Conservation (phyloP, 2,113 vertebrate species). For the Sylvia atricapilla region DNA sequence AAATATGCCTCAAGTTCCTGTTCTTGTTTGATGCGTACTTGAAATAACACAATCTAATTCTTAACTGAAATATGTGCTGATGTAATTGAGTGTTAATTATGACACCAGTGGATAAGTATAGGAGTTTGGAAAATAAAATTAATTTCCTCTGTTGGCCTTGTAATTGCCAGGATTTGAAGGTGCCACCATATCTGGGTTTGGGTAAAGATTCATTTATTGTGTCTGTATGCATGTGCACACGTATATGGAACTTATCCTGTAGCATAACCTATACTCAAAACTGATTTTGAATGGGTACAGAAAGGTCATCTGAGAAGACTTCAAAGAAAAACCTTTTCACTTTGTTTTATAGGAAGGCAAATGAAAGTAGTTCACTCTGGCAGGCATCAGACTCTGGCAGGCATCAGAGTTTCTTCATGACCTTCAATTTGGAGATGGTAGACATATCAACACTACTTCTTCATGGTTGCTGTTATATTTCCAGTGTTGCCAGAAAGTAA, state of each 20-base stretch:
- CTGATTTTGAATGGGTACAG: not conserved
- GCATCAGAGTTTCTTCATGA: not conserved
- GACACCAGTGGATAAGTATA: not conserved
- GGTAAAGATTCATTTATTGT: not conserved
- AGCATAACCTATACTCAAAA: not conserved
- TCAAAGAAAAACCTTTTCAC: not conserved
- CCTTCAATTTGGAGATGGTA: not conserved
- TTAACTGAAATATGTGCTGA: not conserved
- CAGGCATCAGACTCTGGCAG: not conserved
- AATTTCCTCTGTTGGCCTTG: not conserved
- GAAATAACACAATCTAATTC: not conserved
- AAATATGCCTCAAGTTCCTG: not conserved
- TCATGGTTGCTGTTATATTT: not conserved
- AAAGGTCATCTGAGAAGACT: not conserved
- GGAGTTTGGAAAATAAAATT: not conserved
- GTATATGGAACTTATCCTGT: no score
- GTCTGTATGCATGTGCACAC: no score
- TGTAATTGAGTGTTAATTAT: not conserved
- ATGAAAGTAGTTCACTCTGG: not conserved
- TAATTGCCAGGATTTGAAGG: not conserved
- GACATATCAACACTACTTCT: fast-evolving
- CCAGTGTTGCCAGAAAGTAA: not conserved
- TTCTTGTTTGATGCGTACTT: not conserved
- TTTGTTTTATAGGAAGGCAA: not conserved
- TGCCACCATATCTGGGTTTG: not conserved